Evolutionary conservation across 2,113 vertebrate genomes (phyloP).

Genomic region (Ailuropoda melanoleuca): DNA sequence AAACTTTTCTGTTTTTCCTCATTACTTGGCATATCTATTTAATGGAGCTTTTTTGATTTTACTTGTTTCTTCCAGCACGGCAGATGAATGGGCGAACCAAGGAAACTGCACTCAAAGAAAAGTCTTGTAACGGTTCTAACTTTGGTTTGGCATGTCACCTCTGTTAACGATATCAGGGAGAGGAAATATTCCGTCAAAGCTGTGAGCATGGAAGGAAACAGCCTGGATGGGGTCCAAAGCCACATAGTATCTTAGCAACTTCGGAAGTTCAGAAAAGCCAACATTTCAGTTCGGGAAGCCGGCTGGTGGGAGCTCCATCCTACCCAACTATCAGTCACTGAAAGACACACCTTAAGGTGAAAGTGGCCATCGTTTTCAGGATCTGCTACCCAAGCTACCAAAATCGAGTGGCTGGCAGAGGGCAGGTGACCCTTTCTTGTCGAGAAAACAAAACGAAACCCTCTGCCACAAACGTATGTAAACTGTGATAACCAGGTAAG

Average conservation of each 20-base stretch:
- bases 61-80: constrained; percentile 79
- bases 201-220: constrained; percentile 73
- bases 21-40: constrained; percentile 77
- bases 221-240: constrained; percentile 74
- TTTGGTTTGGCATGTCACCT: constrained; percentile 82
- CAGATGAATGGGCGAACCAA: constrained; percentile 71
- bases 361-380: neutral
- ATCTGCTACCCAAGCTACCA: neutral
- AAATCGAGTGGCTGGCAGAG: neutral
- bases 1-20: constrained; percentile 70
- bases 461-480: neutral
- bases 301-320: neutral
- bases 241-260: constrained; percentile 81
- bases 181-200: constrained; percentile 78
- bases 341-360: neutral
- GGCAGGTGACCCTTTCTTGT: neutral
- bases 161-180: constrained; percentile 71
- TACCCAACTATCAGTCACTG: neutral
- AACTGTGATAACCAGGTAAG: neutral
- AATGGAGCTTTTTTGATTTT: constrained; percentile 79
- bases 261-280: constrained; percentile 69
- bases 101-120: constrained; percentile 75
- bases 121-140: constrained; percentile 81
- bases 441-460: neutral
- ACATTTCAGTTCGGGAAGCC: constrained; percentile 20